These are phyloP conservation scores for Troides aeacus DNA, from an alignment of 2,888 invertebrate genomes.

Conservation along the genomic window DNA sequence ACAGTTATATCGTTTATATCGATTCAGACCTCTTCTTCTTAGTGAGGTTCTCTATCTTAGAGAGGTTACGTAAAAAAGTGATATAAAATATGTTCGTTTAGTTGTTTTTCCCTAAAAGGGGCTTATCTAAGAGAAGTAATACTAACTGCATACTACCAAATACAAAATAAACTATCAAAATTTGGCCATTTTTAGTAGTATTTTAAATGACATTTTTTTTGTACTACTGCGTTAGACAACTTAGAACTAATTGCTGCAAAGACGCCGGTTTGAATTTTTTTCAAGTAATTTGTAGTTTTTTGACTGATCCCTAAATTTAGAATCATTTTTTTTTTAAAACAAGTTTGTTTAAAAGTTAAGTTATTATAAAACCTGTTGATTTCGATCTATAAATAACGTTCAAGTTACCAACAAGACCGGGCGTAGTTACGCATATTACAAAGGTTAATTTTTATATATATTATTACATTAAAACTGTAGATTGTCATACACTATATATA, in stretches of 20 bases:
- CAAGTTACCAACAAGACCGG: too few relatives aligned
- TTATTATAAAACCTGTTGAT: background rate
- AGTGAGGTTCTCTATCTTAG: background rate
- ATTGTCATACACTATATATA: too few relatives aligned
- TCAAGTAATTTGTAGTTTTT: background rate
- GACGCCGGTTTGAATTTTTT: background rate
- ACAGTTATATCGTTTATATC: background rate
- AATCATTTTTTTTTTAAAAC: background rate
- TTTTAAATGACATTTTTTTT: background rate
- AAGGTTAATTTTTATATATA: too few relatives aligned
- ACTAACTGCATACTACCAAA: too few relatives aligned
- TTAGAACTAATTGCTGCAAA: background rate
- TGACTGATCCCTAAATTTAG: background rate
- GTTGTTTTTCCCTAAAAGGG: background rate
- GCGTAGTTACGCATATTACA: too few relatives aligned
- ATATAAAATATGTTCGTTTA: background rate
- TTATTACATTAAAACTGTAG: too few relatives aligned
- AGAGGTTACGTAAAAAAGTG: background rate
- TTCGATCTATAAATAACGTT: background rate
- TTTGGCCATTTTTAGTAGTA: too few relatives aligned
- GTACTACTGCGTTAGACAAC: background rate
- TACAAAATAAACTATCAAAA: too few relatives aligned
- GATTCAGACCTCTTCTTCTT: background rate
- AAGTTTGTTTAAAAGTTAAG: background rate
- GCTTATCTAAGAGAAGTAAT: background rate